Percentiles rank a stretch among this genome's conserved stretches.
These are phyloP conservation scores for Saccopteryx leptura DNA, from an alignment of 2,113 vertebrate genomes.

Conservation along the genomic window DNA sequence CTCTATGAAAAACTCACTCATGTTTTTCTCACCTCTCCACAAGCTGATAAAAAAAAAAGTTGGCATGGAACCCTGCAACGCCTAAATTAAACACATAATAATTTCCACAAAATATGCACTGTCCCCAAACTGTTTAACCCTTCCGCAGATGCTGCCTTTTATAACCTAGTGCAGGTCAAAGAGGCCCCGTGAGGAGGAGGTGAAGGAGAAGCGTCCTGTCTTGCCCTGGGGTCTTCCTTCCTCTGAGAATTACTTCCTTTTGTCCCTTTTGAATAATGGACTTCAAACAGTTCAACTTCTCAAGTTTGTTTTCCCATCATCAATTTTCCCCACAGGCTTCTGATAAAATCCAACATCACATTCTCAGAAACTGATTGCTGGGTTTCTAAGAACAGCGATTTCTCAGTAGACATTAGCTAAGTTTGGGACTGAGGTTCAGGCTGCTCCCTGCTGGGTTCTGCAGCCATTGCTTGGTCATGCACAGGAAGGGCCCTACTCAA, in stretches of 20 bases:
- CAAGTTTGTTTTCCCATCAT: neutral
- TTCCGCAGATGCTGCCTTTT: neutral
- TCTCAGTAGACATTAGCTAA: neutral
- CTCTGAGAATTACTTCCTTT: neutral
- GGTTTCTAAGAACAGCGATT: conserved; percentile 4
- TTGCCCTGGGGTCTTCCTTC: neutral
- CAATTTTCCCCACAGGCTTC: neutral
- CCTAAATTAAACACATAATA: conserved; percentile 14
- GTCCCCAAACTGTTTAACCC: neutral
- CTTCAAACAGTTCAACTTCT: neutral
- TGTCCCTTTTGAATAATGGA: neutral
- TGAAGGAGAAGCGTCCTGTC: accelerated
- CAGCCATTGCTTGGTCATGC: accelerated
- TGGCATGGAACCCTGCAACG: neutral
- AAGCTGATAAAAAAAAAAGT: conserved; percentile 57
- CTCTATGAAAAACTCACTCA: conserved; percentile 53
- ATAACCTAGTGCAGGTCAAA: neutral
- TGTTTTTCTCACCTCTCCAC: conserved; percentile 65
- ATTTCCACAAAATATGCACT: neutral
- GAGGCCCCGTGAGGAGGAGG: accelerated
- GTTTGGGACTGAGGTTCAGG: neutral
- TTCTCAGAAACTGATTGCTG: neutral
- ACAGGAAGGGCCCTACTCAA: no score
- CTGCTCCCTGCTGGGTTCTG: neutral
- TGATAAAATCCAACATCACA: neutral